Base-by-base conservation (phyloP, 2,113 vertebrate genomes). In the Gnathonemus echidnorhynchus region DNA sequence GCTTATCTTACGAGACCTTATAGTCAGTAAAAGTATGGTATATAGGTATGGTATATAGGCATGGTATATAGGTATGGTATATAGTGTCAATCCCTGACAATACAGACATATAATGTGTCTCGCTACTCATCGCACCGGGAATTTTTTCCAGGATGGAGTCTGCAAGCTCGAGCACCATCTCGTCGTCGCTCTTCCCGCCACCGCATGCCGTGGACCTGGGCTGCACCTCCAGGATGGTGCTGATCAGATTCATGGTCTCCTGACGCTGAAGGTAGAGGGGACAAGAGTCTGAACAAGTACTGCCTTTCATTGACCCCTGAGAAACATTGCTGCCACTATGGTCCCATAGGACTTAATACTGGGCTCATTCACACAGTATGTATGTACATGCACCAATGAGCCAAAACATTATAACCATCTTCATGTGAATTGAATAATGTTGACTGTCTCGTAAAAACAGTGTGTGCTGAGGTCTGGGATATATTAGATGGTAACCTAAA, bases 141-240 rank as follows among this genome's bases (percentile, higher is more conserved):
- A 97, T 89, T 91, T 94, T 97, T 66, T 91, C 89, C 21, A 93
- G 93, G 80, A 96, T 94, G 5, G 93, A 95, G 91, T 92, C 93
- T 66, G 96, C 94, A 77, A 97, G 92, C 42, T 95, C 95, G 13
- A 95, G 94, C 83, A 97, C 94, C 53, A 96, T 96, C 90, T 97
- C 86, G 15, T 97, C 95, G 21, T 95, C 96, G 91, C 95, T 97
- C 94, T 97, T 97, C 27, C 94, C 96, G n/a, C 93, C 93, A 19
- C 93, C 90, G 2, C 92, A 87, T 10, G 95, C 52, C 52, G 94
- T 94, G 45, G 95, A 95, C 88, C 96, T 94, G 85, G 96, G 96
- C 86, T 97, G 95, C 10, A 97, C 94, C 70, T 96, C 95, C 92
- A 97, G 91, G 89, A 97, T 96, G 91, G 95, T 95, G 93, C 89